These are phyloP conservation scores for Oncorhynchus clarkii DNA, from an alignment of 2,113 vertebrate genomes.

Conservation along the genomic window DNA sequence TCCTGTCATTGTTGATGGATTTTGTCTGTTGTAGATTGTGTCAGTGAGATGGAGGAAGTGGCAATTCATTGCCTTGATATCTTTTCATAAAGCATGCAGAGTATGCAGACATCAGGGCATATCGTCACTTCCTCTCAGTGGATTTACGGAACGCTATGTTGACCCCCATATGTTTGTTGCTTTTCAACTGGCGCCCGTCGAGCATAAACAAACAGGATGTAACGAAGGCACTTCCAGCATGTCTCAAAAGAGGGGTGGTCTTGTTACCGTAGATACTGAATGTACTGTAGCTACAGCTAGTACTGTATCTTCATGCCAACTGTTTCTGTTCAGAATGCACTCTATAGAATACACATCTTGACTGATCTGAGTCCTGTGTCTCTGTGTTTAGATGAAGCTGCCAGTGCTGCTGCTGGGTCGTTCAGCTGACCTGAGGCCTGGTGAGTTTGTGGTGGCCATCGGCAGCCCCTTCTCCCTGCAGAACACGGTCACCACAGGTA, in stretches of 20 bases:
- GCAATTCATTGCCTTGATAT: not conserved
- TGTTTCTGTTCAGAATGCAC: not conserved
- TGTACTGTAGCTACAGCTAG: not conserved
- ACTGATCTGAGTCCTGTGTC: not conserved
- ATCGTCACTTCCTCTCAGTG: not conserved
- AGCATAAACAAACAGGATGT: not conserved
- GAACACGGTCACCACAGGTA: constrained; percentile 88
- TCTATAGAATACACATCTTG: not conserved
- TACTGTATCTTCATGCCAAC: not conserved
- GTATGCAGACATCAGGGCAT: not conserved
- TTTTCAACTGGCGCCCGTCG: not conserved
- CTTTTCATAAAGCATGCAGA: not conserved
- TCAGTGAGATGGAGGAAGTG: not conserved
- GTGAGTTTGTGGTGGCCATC: constrained; percentile 91
- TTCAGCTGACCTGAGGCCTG: constrained; percentile 90
- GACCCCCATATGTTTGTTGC: not conserved
- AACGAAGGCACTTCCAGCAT: not conserved
- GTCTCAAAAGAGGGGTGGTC: not conserved
- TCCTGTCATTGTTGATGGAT: not conserved
- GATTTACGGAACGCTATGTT: too few relatives aligned
- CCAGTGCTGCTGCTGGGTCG: constrained; percentile 90
- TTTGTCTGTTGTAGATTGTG: not conserved
- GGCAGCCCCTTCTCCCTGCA: constrained; percentile 88
- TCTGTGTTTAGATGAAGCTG: constrained; percentile 79
- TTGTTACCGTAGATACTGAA: not conserved